Conservation (phyloP, 2,797 vertebrate species). For the Discoglossus pictus region DNA sequence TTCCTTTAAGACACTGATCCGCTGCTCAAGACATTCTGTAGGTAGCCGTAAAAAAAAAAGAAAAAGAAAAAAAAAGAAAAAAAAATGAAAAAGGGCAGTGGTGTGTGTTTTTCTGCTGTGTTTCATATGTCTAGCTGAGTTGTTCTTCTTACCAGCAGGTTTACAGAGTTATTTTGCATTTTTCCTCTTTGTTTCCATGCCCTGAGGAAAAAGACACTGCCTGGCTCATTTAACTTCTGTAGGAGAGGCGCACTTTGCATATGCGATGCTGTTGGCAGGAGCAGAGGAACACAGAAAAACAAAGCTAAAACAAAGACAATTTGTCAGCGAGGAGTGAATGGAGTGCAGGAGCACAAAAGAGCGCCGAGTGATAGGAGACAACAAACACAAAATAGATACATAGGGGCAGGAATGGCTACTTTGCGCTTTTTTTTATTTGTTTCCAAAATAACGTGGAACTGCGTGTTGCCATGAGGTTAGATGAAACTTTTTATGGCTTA, state of each 20-base stretch:
- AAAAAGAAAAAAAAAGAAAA: too few species aligned
- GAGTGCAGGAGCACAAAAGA: conserved; percentile 38
- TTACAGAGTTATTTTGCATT: conserved; percentile 60
- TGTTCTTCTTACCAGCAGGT: conserved; percentile 60
- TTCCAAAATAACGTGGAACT: conserved; percentile 45
- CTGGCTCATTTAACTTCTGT: conserved; percentile 65
- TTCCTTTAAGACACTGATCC: conserved; percentile 42
- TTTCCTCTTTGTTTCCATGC: conserved; percentile 63
- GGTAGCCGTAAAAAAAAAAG: too few species aligned
- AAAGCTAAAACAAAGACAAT: conserved; percentile 61
- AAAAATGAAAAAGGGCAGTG: too few species aligned
- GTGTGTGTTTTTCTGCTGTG: conserved; percentile 45
- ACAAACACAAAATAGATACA: conserved; percentile 41
- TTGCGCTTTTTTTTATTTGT: conserved; percentile 14
- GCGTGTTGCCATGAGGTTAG: too few species aligned
- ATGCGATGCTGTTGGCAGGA: conserved; percentile 62
- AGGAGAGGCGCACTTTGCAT: conserved; percentile 61
- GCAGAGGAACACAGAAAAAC: conserved; percentile 55
- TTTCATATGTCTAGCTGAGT: conserved; percentile 50
- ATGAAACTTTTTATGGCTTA: too few species aligned
- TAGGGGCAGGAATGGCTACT: conserved; percentile 23
- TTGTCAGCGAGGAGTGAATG: conserved; percentile 54
- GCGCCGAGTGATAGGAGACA: conserved; percentile 21
- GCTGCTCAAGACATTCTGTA: too few species aligned
- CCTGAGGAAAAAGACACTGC: conserved; percentile 60